Base-by-base conservation (phyloP, 1,140 invertebrate species). In the Eupristina koningsbergeri region DNA sequence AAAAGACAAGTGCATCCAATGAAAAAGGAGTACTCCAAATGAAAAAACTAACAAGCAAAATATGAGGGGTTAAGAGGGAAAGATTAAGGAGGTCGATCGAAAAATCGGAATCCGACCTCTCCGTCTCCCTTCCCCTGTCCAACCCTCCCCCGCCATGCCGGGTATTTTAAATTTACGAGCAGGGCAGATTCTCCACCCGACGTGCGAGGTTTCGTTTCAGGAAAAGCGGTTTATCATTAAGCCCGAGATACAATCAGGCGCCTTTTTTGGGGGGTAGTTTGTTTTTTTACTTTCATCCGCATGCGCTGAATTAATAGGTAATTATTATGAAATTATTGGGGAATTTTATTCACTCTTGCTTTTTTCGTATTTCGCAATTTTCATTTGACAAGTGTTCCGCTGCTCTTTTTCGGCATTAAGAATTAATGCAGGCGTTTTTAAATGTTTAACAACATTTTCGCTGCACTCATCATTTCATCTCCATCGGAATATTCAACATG, bases 161-260 rank as follows among this genome's bases (percentile, higher is more conserved):
- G 78, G 78, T 45, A 80, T 67, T 69, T 69, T 19, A 64, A 31
- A 80, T 79, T 79, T 64, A 64, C 29, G 61, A 79, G 61, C 77
- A 29, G n/a, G 34, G 50, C 34, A 17, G 50, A 61, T 77, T 77
- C 75, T 6, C 8, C 31, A 22, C 75, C 31, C 75, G 31, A 26
- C 22, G 61, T 36, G 17, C 77, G 45, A 67, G 61, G 53, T 26
- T 58, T 58, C 53, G 53, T 58, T 22, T 58, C 53, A 22, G 53
- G 53, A 58, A 58, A 26, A 26, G 26, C 22, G 53, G 53, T 58
- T 58, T 58, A 41, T 69, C 53, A 80, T 71, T 71, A 80, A 80
- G 45, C 41, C 29, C 45, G 31, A 34, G 79, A 80, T 80, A 80
- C 64, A 47, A 80, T 80, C 79, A 53, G 22, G 19, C 47, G 77